Percentiles rank a stretch among this genome's conserved stretches.
Conservation (phyloP, 2,888 invertebrate genomes). For the Margaritifera margaritifera region DNA sequence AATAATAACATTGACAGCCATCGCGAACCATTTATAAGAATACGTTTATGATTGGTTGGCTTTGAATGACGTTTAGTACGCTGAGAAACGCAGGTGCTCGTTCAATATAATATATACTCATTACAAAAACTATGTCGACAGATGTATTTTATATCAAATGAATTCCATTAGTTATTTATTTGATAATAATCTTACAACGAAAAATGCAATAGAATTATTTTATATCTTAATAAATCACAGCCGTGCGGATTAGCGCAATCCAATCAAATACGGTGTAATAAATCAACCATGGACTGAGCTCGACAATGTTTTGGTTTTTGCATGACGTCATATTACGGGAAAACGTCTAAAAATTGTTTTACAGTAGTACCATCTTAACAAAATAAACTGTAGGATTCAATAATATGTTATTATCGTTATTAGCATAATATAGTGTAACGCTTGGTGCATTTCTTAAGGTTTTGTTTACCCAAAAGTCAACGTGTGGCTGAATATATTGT, state of each 20-base stretch:
- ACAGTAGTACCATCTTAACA: no score
- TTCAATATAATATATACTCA: no score
- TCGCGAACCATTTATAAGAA: slow-evolving; percentile 29
- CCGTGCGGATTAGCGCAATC: background rate
- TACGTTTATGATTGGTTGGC: slow-evolving; percentile 33
- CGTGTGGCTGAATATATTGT: no score
- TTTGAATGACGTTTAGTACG: background rate
- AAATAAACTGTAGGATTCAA: no score
- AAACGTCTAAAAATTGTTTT: background rate
- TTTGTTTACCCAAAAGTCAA: no score
- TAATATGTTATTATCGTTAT: no score
- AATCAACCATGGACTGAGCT: slow-evolving; percentile 1
- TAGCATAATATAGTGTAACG: no score
- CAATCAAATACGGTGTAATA: slow-evolving; percentile 11
- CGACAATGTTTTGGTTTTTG: slow-evolving; percentile 18
- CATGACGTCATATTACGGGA: slow-evolving; percentile 22
- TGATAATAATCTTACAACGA: background rate
- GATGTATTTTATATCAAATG: background rate
- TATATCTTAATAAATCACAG: background rate
- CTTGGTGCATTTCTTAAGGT: no score
- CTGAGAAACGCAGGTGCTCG: no score
- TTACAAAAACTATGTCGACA: no score
- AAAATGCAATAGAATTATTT: background rate
- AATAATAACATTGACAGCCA: slow-evolving; percentile 57
- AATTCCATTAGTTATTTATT: slow-evolving; percentile 1